These are phyloP conservation scores for Tachina fera DNA, from an alignment of 2,888 invertebrate species.

Conservation along the genomic window DNA sequence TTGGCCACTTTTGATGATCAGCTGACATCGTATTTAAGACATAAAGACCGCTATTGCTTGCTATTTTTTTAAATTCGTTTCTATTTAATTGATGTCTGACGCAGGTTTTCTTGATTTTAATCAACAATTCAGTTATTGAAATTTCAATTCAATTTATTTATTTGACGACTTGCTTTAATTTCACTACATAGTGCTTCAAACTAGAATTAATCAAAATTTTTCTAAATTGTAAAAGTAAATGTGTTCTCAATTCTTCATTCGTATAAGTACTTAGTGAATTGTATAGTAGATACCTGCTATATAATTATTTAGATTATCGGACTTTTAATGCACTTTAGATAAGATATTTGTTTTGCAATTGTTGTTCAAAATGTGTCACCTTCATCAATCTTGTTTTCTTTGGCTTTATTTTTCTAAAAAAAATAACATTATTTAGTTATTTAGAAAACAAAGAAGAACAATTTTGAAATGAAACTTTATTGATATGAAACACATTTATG, in stretches of 20 bases:
- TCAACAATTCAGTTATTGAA: too few relatives aligned
- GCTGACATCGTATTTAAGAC: too few relatives aligned
- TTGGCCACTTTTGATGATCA: too few relatives aligned
- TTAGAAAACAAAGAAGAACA: not conserved
- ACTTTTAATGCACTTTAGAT: constrained; percentile 39
- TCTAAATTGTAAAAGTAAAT: not conserved
- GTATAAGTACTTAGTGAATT: too few relatives aligned
- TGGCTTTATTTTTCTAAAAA: not conserved
- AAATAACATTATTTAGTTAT: constrained; percentile 10
- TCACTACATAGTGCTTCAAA: not conserved
- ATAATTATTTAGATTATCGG: constrained; percentile 25
- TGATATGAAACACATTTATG: too few relatives aligned
- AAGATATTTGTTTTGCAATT: constrained; percentile 34
- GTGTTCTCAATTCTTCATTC: not conserved
- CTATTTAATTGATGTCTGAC: too few relatives aligned
- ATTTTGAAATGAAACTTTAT: not conserved
- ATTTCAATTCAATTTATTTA: not conserved
- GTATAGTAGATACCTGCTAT: not conserved
- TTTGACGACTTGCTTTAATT: not conserved
- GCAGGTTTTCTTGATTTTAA: too few relatives aligned
- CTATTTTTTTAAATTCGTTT: too few relatives aligned
- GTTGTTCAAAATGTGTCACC: constrained; percentile 20
- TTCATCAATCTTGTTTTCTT: constrained; percentile 9
- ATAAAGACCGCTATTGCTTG: too few relatives aligned
- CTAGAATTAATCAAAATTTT: not conserved